phyloP scores from a whole-genome alignment of 2,797 vertebrate species.

The Falco rusticolus region DNA sequence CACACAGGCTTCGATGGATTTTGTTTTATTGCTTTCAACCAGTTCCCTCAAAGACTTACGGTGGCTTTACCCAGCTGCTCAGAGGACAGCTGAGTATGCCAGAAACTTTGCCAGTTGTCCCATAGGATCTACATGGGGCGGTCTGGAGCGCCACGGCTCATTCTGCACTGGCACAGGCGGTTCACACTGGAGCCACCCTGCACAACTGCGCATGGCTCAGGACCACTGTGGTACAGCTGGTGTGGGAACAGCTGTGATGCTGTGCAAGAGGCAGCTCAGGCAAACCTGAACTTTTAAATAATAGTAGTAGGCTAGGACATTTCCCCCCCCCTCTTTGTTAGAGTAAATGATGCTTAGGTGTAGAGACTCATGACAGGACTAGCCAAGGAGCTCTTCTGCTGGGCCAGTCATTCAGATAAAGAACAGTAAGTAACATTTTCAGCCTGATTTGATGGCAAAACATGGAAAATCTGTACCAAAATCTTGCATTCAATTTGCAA shows the following conservation, averaged over 20 bases:
- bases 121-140: neutral
- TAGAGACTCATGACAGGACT: neutral
- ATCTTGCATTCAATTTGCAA: neutral
- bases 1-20: neutral
- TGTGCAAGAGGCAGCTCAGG: neutral
- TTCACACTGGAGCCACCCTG: neutral
- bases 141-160: rapidly evolving
- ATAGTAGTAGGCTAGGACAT: neutral
- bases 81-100: constrained; percentile 57
- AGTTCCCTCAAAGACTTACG: neutral
- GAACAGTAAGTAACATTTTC: neutral
- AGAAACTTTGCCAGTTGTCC: constrained; percentile 55
- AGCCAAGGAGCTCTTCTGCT: neutral
- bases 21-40: neutral
- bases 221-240: neutral
- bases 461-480: neutral
- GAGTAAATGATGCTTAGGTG: neutral
- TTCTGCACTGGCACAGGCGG: neutral
- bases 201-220: neutral
- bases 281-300: neutral
- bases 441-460: neutral
- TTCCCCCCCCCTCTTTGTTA: neutral
- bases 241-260: neutral
- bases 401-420: neutral
- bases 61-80: constrained; percentile 56